Evolutionary conservation across 2,113 vertebrate species (phyloP), one percentile per base, ranked within the genome.

Genomic region (Leptosomus discolor): DNA sequence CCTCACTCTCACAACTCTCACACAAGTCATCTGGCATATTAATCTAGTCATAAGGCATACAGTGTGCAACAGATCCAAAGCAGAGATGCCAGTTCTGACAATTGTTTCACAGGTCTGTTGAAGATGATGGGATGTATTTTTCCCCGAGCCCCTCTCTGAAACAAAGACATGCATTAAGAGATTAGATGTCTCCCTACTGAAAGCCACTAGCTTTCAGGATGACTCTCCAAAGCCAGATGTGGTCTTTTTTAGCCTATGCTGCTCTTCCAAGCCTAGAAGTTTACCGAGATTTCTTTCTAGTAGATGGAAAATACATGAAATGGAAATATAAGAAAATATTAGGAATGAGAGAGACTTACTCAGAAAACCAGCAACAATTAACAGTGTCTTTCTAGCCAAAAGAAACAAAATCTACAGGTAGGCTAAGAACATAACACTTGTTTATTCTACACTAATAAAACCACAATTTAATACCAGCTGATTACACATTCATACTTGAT

Each of bases 371-470:
- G 46, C n/a, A 77, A 36, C 43, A 83, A 57, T 29, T 53, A 78
- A 29, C 50, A 27, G 39, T n/a, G 29, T 56, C 20, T 48, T 84
- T 95, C 34, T 45, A 82, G 83, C 41, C 56, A 69, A 58, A 85
- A 80, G 65, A 85, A 83, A 37, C 2, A 15, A 64, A 88, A 92
- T 41, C 39, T 53, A 26, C 41, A 95, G 84, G 65, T 63, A 50
- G 68, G 70, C 67, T 76, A 64, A 94, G 79, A 97, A 91, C 45
- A 45, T 57, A 82, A 58, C 24, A 36, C 43, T 88, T 96, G 36
- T 77, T 96, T 96, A 61, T 76, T 90, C 60, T 90, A 23, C 22
- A 16, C n/a, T 82, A 88, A 86, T 58, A 93, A 94, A 90, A 48
- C 12, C 76, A 90, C 46, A 88, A 51, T 58, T 58, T 34, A 61